Percentiles rank a stretch among this genome's conserved stretches.
Conservation (phyloP, 2,797 vertebrate species). For the Malurus splendens region DNA sequence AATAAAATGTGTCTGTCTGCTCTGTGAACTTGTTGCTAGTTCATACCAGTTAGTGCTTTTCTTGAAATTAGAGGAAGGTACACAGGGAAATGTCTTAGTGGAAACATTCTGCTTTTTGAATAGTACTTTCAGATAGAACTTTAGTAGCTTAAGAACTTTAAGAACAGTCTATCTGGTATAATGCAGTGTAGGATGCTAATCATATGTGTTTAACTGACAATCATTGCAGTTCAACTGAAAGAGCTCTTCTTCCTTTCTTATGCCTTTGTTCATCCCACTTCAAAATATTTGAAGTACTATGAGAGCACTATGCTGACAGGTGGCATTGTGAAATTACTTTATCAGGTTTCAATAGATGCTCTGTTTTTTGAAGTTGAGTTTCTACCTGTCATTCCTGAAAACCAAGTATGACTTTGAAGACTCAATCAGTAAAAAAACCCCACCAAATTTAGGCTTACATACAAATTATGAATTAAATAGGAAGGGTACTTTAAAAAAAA, state of each 20-base stretch:
- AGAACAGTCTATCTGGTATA: not conserved
- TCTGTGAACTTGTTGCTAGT: not conserved
- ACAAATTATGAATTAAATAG: not conserved
- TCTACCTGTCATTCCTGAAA: slow-evolving; percentile 3
- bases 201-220: not conserved
- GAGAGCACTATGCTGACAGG: not conserved
- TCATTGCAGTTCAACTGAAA: not conserved
- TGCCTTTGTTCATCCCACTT: slow-evolving; percentile 13
- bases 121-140: not conserved
- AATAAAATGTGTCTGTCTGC: not conserved
- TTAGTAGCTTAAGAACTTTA: not conserved
- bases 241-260: not conserved
- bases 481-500: not conserved
- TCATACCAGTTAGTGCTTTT: not conserved
- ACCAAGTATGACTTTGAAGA: not conserved
- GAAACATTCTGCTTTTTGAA: not conserved
- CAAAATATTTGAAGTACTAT: slow-evolving; percentile 2
- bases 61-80: not conserved
- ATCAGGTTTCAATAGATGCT: not conserved
- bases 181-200: not conserved
- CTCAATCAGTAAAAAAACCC: not conserved
- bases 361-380: not conserved
- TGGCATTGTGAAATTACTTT: not conserved
- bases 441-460: not conserved
- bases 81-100: not conserved